These are phyloP conservation scores for Zhuqinia jingwanae DNA, from an alignment of 2,888 invertebrate species.

Conservation along the genomic window DNA sequence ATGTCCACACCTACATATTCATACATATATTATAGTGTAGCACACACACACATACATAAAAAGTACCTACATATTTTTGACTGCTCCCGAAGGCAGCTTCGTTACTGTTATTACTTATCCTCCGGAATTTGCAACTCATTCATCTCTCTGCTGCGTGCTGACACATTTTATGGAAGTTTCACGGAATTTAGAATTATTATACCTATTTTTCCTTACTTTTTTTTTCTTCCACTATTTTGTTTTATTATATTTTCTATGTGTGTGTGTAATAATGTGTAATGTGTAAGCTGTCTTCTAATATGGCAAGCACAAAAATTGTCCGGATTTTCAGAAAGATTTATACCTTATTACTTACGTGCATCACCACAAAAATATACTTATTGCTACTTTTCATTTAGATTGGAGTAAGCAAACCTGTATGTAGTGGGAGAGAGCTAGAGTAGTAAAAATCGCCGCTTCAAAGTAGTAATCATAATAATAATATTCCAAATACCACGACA, in stretches of 20 bases:
- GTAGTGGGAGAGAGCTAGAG: too few relatives aligned
- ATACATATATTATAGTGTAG: neutral
- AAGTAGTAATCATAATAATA: constrained; percentile 9
- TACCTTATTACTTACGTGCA: constrained; percentile 19
- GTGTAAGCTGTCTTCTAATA: neutral
- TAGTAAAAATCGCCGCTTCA: neutral
- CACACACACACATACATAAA: neutral
- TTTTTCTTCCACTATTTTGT: neutral
- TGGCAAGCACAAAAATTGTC: constrained; percentile 22
- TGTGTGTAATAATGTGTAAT: too few relatives aligned
- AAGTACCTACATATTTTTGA: constrained; percentile 5
- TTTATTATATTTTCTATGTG: constrained; percentile 38
- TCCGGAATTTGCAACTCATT: constrained; percentile 72
- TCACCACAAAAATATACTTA: constrained; percentile 32
- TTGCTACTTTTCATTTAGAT: constrained; percentile 27
- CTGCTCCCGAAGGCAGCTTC: constrained; percentile 8
- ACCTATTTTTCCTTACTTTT: neutral
- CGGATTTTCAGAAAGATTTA: constrained; percentile 31
- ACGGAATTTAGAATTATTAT: constrained; percentile 53
- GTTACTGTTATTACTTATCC: constrained; percentile 63
- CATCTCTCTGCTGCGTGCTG: constrained; percentile 68
- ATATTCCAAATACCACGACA: neutral
- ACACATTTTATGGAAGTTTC: constrained; percentile 67
- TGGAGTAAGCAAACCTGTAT: neutral
- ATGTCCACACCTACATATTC: neutral